Percentiles rank a stretch among this genome's conserved stretches.
Evolutionary conservation across 37 sponge, comb jelly and placozoan genomes (phyloP).

Genomic region (Ephydatia muelleri): DNA sequence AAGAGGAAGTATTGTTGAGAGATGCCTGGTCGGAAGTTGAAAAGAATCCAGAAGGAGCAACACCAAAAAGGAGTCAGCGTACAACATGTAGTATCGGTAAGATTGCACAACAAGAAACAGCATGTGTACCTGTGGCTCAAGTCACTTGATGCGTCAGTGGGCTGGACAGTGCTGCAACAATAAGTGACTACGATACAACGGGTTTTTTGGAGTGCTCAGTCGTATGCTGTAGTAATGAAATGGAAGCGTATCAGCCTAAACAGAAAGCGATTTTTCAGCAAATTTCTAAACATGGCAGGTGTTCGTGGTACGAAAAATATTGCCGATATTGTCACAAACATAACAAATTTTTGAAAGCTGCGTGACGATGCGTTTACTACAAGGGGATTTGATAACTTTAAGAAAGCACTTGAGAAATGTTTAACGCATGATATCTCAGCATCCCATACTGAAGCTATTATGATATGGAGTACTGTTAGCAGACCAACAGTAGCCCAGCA

Average conservation of each 20-base stretch:
- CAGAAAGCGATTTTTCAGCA: constrained; percentile 20
- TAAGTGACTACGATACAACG: background rate
- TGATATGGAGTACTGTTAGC: constrained; percentile 19
- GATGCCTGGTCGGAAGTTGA: no score
- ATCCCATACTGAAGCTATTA: constrained; percentile 49
- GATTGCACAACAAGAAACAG: background rate
- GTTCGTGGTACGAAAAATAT: constrained; percentile 30
- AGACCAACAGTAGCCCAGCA: constrained; percentile 1
- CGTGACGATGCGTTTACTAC: constrained; percentile 43
- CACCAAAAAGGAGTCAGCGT: background rate
- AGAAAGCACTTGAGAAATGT: constrained; percentile 45
- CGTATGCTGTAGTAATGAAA: constrained; percentile 20
- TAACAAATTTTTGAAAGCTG: constrained; percentile 6
- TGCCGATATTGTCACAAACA: constrained; percentile 35
- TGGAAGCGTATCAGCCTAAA: constrained; percentile 41
- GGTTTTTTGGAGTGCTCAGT: constrained; percentile 24
- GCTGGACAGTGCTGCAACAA: background rate
- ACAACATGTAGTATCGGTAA: background rate
- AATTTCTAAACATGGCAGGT: background rate
- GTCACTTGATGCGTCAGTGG: background rate
- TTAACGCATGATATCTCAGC: constrained; percentile 40
- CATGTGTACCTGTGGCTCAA: constrained; percentile 1
- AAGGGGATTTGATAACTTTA: constrained; percentile 50
- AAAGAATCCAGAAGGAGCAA: background rate
- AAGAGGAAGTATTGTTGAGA: background rate